Evolutionary conservation across 64 coral and sea anemone species (phyloP).

Genomic region (Cladopsammia gracilis): DNA sequence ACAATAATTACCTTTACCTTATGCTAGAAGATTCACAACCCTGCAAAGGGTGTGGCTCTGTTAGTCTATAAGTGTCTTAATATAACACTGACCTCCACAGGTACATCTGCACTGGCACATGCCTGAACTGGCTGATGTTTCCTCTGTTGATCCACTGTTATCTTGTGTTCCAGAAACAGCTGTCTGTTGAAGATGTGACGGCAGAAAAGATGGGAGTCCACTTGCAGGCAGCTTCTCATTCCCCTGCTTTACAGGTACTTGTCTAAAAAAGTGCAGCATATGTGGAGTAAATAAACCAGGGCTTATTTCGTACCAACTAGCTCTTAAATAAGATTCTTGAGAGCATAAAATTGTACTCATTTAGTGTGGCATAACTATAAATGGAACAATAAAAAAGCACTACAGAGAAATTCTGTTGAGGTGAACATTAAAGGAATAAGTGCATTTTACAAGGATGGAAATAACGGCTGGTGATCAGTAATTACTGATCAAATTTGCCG

Average conservation of each 20-base stretch:
- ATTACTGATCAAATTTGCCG: no score
- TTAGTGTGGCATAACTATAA: no score
- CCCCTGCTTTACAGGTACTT: not conserved
- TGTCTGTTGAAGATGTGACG: constrained; percentile 8
- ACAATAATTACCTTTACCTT: no score
- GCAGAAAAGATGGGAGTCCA: not conserved
- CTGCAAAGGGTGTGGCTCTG: not conserved
- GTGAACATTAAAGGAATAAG: no score
- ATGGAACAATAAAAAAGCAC: no score
- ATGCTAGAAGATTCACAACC: not conserved
- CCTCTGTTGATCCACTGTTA: constrained; percentile 38
- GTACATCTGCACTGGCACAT: constrained; percentile 75
- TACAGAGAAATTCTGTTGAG: no score
- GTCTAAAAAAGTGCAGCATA: not conserved
- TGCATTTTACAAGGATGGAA: no score
- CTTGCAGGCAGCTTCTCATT: not conserved
- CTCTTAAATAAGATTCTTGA: no score
- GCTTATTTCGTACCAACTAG: no score
- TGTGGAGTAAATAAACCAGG: not conserved
- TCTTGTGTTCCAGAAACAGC: constrained; percentile 20
- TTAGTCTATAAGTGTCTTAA: not conserved
- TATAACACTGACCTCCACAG: constrained; percentile 60
- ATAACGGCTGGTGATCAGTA: no score
- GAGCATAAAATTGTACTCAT: no score
- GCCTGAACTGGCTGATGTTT: constrained; percentile 60